Evolutionary conservation across 2,888 invertebrate genomes (phyloP).

Genomic region (Silvanus unidentatus): DNA sequence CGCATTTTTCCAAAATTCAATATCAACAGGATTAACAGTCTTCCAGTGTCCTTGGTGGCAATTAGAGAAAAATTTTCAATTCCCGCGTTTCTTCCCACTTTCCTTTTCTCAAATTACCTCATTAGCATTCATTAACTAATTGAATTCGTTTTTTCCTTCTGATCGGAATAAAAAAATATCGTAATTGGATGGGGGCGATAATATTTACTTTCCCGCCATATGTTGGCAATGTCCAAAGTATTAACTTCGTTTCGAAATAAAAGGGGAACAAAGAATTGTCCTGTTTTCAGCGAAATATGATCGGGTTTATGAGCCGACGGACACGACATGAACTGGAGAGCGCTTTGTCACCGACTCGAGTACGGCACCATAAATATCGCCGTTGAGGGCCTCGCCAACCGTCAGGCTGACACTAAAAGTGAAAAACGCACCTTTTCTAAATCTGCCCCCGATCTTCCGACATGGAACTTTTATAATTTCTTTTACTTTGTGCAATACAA

Average conservation of each 20-base stretch:
- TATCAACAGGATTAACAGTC: no score
- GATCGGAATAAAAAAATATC: no score
- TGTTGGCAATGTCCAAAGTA: neutral
- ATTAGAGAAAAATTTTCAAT: no score
- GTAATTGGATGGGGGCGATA: no score
- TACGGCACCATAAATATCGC: slow-evolving; percentile 34
- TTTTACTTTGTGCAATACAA: no score
- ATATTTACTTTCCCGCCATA: slow-evolving; percentile 1
- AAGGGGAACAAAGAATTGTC: slow-evolving; percentile 32
- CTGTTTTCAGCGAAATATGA: slow-evolving; percentile 34
- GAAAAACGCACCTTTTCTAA: slow-evolving; percentile 25
- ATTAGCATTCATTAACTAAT: no score
- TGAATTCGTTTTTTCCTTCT: no score
- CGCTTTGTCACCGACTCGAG: slow-evolving; percentile 33
- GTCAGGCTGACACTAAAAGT: slow-evolving; percentile 27
- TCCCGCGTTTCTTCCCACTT: no score
- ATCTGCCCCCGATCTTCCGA: slow-evolving; percentile 8
- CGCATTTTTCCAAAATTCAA: no score
- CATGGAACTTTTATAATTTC: neutral
- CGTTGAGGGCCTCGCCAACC: slow-evolving; percentile 27
- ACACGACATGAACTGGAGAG: slow-evolving; percentile 34
- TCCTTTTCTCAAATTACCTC: no score
- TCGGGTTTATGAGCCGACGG: slow-evolving; percentile 35
- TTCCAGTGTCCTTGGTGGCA: no score
- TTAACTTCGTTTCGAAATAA: slow-evolving; percentile 26